Evolutionary conservation across 2,113 vertebrate species (phyloP), one percentile per base, ranked within the genome.

Genomic region (Myanophis thanlyinensis): DNA sequence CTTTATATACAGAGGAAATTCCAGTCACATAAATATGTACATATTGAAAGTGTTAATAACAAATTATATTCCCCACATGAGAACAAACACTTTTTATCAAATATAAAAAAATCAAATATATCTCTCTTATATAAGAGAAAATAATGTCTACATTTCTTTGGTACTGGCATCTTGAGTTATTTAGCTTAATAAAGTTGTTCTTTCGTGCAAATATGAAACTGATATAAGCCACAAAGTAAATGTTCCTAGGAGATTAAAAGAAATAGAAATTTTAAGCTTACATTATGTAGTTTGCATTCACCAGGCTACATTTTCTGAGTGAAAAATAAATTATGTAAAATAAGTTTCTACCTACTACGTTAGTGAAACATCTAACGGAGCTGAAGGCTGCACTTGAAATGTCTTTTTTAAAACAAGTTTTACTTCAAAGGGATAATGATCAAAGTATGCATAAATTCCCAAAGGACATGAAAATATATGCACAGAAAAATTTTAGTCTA

Each of bases 351-450:
- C 93, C 92, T 96, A 96, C 92, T 93, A n/a, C n/a, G n/a, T n/a
- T n/a, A 98, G 95, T 93, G 87, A 98, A 98, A 96, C 97, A 97
- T 98, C 97, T 96, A 97, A 97, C 93, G 94, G 95, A 98, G 97
- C 98, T 97, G 97, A 97, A 86, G 96, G 96, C 96, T 98, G 97
- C 97, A 96, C 97, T 98, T 97, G 93, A 97, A 94, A 96, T 97
- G 95, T 98, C 97, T 97, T 92, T 97, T 95, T 97, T 97, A 98
- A 98, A 98, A 98, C 97, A 96, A 98, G 96, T 94, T 52, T 98
- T 98, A 97, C 97, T 98, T 98, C 98, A 98, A 98, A 98, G 98
- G 95, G 91, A 90, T 97, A 93, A 96, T 98, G 98, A 98, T 98
- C 98, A 99, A 98, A 98, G 98, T 97, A 94, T 98, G 97, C 97